A percentile compares a stretch with the other conserved stretches of the same genome.
These are phyloP conservation scores for Thunnus maccoyii DNA, from an alignment of 2,113 vertebrate genomes.

Conservation along the genomic window DNA sequence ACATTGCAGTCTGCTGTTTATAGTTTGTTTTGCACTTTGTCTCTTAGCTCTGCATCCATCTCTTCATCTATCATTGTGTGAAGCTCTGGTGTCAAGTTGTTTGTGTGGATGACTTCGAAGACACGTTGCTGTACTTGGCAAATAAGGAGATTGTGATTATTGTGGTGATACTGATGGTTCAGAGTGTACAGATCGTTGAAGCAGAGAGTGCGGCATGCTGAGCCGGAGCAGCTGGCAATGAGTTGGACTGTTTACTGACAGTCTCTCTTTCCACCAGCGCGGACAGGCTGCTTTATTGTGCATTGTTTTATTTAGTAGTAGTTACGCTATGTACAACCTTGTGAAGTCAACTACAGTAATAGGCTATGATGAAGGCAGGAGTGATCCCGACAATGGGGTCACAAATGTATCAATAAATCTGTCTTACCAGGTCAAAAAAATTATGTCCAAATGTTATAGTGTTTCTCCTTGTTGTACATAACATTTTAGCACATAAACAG, in stretches of 20 bases:
- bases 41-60: background rate
- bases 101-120: background rate
- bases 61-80: background rate
- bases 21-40: background rate
- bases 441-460: too few relatives aligned
- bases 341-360: conserved; percentile 16
- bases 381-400: background rate
- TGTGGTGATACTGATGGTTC: background rate
- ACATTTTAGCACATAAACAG: too few relatives aligned
- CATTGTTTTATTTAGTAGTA: background rate
- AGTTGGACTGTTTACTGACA: conserved; percentile 27
- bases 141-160: background rate
- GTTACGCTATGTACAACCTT: background rate
- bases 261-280: conserved; percentile 12
- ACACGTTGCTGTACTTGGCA: conserved; percentile 5
- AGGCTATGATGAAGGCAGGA: background rate
- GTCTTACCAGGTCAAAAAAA: background rate
- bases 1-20: background rate
- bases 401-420: background rate
- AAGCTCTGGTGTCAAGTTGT: background rate
- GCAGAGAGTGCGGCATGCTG: background rate
- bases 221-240: conserved; percentile 22
- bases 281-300: background rate
- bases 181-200: background rate
- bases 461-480: too few relatives aligned